A percentile compares a stretch with the other conserved stretches of the same genome.
Evolutionary conservation across 2,113 vertebrate species (phyloP).

Genomic region (Loxodonta africana): DNA sequence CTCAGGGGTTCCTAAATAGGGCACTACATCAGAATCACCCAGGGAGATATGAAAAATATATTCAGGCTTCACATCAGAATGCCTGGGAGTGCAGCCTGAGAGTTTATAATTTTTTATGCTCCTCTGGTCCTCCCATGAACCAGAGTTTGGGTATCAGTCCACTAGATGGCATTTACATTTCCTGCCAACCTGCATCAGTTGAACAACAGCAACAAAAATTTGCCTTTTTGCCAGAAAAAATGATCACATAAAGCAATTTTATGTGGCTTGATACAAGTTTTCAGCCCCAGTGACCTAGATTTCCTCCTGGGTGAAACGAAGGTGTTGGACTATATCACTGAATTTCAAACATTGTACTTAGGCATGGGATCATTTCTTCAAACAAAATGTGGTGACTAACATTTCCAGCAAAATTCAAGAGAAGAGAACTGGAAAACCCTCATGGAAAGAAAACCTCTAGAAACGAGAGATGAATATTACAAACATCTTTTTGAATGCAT

Average conservation of each 20-base stretch:
- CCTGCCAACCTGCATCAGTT: background rate
- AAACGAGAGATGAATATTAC: background rate
- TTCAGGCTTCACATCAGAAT: background rate
- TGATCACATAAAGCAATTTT: background rate
- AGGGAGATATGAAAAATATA: background rate
- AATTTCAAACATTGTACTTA: background rate
- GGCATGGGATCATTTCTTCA: background rate
- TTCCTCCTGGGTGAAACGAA: background rate
- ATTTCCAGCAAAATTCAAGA: background rate
- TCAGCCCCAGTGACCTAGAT: background rate
- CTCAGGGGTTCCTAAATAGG: background rate
- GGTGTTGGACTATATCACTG: background rate
- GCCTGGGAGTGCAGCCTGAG: background rate
- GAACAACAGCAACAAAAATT: background rate
- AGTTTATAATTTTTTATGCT: background rate
- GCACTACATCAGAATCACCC: background rate
- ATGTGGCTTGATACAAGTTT: background rate
- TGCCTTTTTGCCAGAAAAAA: background rate
- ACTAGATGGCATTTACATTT: background rate
- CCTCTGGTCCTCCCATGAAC: background rate
- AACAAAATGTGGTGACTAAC: background rate
- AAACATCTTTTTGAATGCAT: background rate
- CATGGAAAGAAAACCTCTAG: background rate
- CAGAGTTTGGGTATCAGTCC: background rate
- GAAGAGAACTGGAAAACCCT: background rate